Evolutionary conservation across 2,888 invertebrate species (phyloP).

Genomic region (Lochmaea capreae): DNA sequence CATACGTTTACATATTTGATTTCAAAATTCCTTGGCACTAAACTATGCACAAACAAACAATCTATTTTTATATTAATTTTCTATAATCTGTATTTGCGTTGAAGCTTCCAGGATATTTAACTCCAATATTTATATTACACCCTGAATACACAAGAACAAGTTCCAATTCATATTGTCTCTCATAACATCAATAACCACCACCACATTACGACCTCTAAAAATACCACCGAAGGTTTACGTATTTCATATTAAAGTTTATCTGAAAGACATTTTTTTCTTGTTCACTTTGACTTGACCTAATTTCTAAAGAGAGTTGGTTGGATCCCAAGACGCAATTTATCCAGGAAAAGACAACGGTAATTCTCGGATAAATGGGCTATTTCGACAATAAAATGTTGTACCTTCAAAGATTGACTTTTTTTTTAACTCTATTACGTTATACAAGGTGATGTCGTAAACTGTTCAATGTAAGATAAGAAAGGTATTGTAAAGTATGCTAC

Average conservation of each 20-base stretch:
- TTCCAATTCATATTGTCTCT: background rate
- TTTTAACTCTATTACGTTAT: background rate
- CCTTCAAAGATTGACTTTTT: background rate
- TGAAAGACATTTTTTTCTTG: conserved; percentile 4
- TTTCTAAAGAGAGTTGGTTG: background rate
- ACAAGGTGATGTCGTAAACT: background rate
- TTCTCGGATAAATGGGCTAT: conserved; percentile 2
- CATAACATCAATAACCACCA: background rate
- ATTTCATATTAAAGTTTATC: background rate
- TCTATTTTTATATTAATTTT: background rate
- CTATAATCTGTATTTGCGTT: background rate
- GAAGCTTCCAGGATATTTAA: background rate
- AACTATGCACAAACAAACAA: too few relatives aligned
- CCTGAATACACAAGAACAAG: too few relatives aligned
- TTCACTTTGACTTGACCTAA: background rate
- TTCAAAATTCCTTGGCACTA: too few relatives aligned
- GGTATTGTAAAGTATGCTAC: too few relatives aligned
- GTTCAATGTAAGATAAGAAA: background rate
- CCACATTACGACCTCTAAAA: background rate
- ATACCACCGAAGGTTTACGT: background rate
- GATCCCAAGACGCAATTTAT: conserved; percentile 3
- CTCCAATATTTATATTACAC: conserved; percentile 1
- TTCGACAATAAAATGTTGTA: background rate
- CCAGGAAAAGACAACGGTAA: conserved; percentile 1
- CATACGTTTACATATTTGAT: too few relatives aligned